Base-by-base conservation (phyloP, 2,113 vertebrate genomes). In the Sylvia atricapilla region DNA sequence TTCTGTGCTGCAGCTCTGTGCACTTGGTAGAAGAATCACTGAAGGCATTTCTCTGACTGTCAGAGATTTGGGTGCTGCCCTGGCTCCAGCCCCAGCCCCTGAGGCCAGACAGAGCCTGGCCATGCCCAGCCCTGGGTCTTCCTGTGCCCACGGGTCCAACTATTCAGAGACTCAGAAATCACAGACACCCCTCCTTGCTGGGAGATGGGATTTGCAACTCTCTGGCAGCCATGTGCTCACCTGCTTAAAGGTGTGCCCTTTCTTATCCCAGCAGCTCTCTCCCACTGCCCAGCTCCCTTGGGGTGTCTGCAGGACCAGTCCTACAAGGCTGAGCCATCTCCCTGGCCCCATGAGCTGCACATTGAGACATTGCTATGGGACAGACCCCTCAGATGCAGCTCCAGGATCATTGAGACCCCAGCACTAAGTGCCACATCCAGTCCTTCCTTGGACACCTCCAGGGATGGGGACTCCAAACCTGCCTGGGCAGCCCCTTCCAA, bases 131-230 rank as follows among this genome's bases (percentile, higher is more conserved):
- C 31, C 39, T 28, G 55, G 23, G 3, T 33, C 12, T 43, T 27
- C 2, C 2, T 33, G 21, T 21, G 15, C 31, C 44, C 60, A 37
- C 1, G 0, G 20, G 15, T 31, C 39, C n/a, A 37, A 0, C 13
- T 53, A 11, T 25, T 33, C 11, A 21, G 0, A 19, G 37, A 66
- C 16, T 47, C 8, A 22, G 2, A 11, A 66, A 37, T 37, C 35
- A n/a, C 11, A 27, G 37, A 19, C 33, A 59, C 13, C 8, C 15
- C 11, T 44, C 44, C 53, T 20, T 70, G n/a, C 43, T 53, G 25
- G 33, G 20, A 60, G 59, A 15, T 64, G 69, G 27, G 44, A 60
- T 41, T 47, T 28, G 15, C 49, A 11, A 13, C 74, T 28, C 35
- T 59, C 24, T 63, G 62, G 23, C 52, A 75, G 7, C 9, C 30